phyloP scores from a whole-genome alignment of 2,113 vertebrate genomes.

The Oryzias celebensis region DNA sequence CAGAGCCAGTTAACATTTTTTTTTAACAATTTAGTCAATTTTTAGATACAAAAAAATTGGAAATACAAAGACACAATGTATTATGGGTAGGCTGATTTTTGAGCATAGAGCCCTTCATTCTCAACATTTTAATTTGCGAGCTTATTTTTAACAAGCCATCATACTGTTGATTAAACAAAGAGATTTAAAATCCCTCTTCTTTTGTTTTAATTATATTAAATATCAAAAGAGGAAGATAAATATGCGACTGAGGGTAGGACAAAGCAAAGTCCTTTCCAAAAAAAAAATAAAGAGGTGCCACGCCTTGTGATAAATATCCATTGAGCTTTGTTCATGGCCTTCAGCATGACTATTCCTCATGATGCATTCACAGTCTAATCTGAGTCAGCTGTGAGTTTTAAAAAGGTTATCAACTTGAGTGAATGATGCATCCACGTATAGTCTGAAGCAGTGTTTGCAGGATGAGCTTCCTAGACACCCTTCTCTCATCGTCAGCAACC shows the following conservation, averaged over 20 bases:
- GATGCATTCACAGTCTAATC: constrained; percentile 72
- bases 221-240: constrained; percentile 38
- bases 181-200: constrained; percentile 48
- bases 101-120: constrained; percentile 51
- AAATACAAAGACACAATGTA: too few species aligned
- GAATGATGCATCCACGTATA: constrained; percentile 69
- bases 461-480: constrained; percentile 41
- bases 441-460: constrained; percentile 56
- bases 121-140: constrained; percentile 67
- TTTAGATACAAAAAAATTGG: too few species aligned
- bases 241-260: constrained; percentile 22
- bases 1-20: too few species aligned
- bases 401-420: constrained; percentile 76
- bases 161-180: constrained; percentile 48
- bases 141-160: constrained; percentile 62
- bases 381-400: constrained; percentile 71
- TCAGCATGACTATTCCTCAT: constrained; percentile 56
- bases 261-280: constrained; percentile 33
- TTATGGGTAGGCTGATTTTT: constrained; percentile 8
- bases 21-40: too few species aligned
- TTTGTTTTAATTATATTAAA: constrained; percentile 70
- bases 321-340: constrained; percentile 54
- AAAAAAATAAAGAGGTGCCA: constrained; percentile 63
- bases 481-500: constrained; percentile 35
- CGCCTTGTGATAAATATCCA: constrained; percentile 62